Percentiles rank a stretch among this genome's conserved stretches.
phyloP scores from a whole-genome alignment of 2,888 invertebrate genomes.

The Melikaiella ostensackeni region DNA sequence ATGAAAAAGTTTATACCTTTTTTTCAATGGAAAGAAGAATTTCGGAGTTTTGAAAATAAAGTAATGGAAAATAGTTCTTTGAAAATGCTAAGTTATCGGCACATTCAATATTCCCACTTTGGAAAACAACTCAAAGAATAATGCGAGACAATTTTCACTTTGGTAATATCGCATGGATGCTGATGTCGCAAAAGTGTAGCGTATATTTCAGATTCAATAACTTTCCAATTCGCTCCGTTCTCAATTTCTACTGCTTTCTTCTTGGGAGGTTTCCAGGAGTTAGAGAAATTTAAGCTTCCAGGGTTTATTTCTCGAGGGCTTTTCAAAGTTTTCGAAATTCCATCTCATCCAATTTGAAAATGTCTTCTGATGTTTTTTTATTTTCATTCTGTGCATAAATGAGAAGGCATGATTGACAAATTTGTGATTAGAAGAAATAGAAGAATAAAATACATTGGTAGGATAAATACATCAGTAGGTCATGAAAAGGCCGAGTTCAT shows the following conservation, averaged over 20 bases:
- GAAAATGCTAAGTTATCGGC: neutral
- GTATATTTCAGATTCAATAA: conserved; percentile 10
- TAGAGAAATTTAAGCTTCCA: neutral
- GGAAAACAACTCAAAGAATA: neutral
- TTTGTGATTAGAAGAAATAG: too few relatives aligned
- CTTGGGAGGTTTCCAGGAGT: neutral
- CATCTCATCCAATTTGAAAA: neutral
- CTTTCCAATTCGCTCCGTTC: neutral
- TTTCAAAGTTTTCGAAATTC: neutral
- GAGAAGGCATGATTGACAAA: too few relatives aligned
- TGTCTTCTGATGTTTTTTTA: neutral
- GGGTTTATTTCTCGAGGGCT: neutral
- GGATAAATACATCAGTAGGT: too few relatives aligned
- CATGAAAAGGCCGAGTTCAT: too few relatives aligned
- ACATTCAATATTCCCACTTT: neutral
- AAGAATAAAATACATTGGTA: too few relatives aligned
- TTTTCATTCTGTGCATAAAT: neutral
- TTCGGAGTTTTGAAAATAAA: neutral
- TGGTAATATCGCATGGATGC: neutral
- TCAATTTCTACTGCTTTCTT: conserved; percentile 8
- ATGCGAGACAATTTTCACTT: neutral
- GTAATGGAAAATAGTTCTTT: neutral
- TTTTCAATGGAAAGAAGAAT: neutral
- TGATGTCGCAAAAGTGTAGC: neutral
- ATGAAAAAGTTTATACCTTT: neutral